Evolutionary conservation across 2,888 invertebrate species (phyloP).

Genomic region (Elmis aenea): DNA sequence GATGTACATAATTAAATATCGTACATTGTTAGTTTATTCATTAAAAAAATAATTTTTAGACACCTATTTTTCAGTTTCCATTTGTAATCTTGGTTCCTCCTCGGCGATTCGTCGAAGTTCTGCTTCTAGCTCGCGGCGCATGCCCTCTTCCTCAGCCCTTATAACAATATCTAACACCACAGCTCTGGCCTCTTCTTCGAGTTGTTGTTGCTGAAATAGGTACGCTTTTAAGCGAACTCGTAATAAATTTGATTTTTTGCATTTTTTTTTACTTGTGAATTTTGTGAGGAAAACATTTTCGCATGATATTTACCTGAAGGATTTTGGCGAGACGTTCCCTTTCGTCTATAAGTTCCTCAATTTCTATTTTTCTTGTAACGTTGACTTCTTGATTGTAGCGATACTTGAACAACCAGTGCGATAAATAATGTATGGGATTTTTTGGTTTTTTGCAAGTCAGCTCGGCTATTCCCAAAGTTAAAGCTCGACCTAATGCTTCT

Average conservation of each 20-base stretch:
- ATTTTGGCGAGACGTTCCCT: slow-evolving; percentile 36
- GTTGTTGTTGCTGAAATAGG: neutral
- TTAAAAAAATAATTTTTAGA: too few relatives aligned
- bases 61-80: too few relatives aligned
- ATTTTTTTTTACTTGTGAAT: too few relatives aligned
- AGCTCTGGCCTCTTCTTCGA: slow-evolving; percentile 39
- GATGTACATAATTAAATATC: too few relatives aligned
- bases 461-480: slow-evolving; percentile 47
- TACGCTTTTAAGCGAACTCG: neutral
- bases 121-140: too few relatives aligned
- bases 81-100: too few relatives aligned
- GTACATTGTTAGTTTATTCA: too few relatives aligned
- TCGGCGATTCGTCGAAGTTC: too few relatives aligned
- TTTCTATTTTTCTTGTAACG: slow-evolving; percentile 34
- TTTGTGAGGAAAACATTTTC: too few relatives aligned
- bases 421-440: slow-evolving; percentile 50
- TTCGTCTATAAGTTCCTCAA: slow-evolving; percentile 38
- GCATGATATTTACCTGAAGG: too few relatives aligned
- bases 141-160: slow-evolving; percentile 37
- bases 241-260: too few relatives aligned
- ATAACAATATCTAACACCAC: slow-evolving; percentile 40
- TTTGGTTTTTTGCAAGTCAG: slow-evolving; percentile 45
- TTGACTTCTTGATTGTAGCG: slow-evolving; percentile 45
- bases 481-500: slow-evolving; percentile 38
- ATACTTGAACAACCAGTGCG: slow-evolving; percentile 50